A percentile compares a stretch with the other conserved stretches of the same genome.
Conservation (phyloP, 2,113 vertebrate species). For the Mionectes macconnelli region DNA sequence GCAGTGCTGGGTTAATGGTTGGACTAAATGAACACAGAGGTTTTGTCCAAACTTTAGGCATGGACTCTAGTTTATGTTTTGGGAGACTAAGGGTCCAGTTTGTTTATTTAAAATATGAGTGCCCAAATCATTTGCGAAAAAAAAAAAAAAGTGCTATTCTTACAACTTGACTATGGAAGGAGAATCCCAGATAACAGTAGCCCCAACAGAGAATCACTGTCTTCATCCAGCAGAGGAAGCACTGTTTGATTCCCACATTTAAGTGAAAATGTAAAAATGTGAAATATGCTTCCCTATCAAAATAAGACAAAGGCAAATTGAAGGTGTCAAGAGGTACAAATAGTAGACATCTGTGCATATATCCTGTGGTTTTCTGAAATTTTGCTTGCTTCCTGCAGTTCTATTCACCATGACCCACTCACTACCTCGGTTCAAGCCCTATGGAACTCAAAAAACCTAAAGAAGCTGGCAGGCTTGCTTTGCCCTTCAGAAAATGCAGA, state of each 20-base stretch:
- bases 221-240: not conserved
- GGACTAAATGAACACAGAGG: not conserved
- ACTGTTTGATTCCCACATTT: not conserved
- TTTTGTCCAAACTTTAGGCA: not conserved
- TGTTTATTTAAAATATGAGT: not conserved
- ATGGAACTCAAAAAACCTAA: not conserved
- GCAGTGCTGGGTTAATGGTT: not conserved
- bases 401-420: not conserved
- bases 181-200: not conserved
- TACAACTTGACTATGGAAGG: not conserved
- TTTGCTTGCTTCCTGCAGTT: not conserved
- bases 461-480: not conserved
- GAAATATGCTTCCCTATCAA: not conserved
- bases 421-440: not conserved
- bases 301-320: not conserved
- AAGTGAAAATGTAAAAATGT: not conserved
- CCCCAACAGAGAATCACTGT: not conserved
- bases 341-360: not conserved
- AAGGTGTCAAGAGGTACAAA: not conserved
- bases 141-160: not conserved
- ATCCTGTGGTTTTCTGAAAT: not conserved
- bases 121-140: not conserved
- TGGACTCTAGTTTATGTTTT: not conserved
- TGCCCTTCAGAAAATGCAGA: not conserved
- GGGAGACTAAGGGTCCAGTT: not conserved